Evolutionary conservation across 92 coral and sea anemone species (phyloP).

Genomic region (Plumapathes pennacea): DNA sequence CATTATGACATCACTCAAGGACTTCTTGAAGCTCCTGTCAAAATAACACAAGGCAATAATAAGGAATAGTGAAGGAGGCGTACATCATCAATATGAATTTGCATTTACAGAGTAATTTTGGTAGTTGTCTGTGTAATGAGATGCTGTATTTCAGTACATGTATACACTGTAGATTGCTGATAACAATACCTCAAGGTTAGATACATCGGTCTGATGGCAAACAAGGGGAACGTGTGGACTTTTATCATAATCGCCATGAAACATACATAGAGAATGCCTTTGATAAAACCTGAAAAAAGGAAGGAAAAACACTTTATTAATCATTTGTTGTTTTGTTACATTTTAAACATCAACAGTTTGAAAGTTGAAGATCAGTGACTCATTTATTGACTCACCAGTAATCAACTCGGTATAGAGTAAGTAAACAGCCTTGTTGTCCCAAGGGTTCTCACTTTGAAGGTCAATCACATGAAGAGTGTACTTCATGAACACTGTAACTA

Average conservation of each 20-base stretch:
- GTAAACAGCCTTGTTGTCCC: slow-evolving; percentile 99
- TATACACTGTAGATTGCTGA: not conserved
- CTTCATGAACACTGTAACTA: slow-evolving; percentile 91
- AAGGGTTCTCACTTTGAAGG: slow-evolving; percentile 95
- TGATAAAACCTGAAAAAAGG: slow-evolving; percentile 80
- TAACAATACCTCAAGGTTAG: slow-evolving; percentile 77
- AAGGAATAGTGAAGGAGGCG: too few relatives aligned
- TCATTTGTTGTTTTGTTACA: too few relatives aligned
- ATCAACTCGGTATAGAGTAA: slow-evolving; percentile 92
- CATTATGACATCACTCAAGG: slow-evolving; percentile 96
- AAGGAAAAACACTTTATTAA: not conserved
- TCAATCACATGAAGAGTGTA: slow-evolving; percentile 90
- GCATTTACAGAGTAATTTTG: too few relatives aligned
- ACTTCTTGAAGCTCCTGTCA: slow-evolving; percentile 89
- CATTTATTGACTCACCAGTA: slow-evolving; percentile 92
- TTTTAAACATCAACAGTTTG: not conserved
- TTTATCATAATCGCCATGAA: slow-evolving; percentile 95
- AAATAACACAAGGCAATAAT: not conserved
- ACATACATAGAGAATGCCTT: slow-evolving; percentile 76
- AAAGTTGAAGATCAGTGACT: not conserved
- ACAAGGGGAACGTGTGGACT: slow-evolving; percentile 96
- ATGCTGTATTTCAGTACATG: not conserved
- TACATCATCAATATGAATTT: too few relatives aligned
- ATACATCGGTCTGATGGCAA: slow-evolving; percentile 98
- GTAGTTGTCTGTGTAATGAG: not conserved